Base-by-base conservation (phyloP, 1,140 invertebrate species). In the Brachionus rubens region DNA sequence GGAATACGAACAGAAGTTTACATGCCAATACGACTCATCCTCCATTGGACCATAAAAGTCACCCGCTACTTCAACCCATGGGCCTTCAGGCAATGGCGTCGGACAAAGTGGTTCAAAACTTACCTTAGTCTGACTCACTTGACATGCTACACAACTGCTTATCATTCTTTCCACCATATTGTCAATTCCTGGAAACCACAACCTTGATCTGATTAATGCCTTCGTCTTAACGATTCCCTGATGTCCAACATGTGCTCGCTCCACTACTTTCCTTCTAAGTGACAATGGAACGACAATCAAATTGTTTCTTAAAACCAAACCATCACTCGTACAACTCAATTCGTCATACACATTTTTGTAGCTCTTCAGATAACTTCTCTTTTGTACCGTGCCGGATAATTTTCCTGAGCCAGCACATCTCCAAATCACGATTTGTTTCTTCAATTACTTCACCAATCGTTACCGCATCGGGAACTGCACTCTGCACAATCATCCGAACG, bases 301-400 rank as follows among this genome's bases (percentile, higher is more conserved):
- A 30, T 24, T 59, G 54, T 16, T 33, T 59, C 54, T 59, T n/a
- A 59, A 28, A 59, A 59, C 54, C 14, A 59, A 28, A 30, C 54
- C 54, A 9, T 59, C 33, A 6, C 16, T n/a, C 16, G 26, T 16
- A 30, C 54, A 59, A 59, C 54, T 59, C 28, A 59, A 59, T 33
- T 59, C 54, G 30, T 59, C 28, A 0, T 9, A 26, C 24, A 30
- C 28, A 10, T 59, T 59, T 26, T 26, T 16, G 33, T 30, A 59
- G 33, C 9, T 9, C 9, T 59, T 59, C 54, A n/a, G 33, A 24
- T 33, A 28, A 28, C 16, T 30, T 30, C 4, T 2, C n/a, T 28
- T 59, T 59, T 30, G 33, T 14, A 16, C 33, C 33, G 10, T 14
- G n/a, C 30, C 33, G 28, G 33, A 54, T 54, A 24, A 26, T 26